Base-by-base conservation (phyloP, 2,797 vertebrate genomes). In the Hypotaenidia okinawae region DNA sequence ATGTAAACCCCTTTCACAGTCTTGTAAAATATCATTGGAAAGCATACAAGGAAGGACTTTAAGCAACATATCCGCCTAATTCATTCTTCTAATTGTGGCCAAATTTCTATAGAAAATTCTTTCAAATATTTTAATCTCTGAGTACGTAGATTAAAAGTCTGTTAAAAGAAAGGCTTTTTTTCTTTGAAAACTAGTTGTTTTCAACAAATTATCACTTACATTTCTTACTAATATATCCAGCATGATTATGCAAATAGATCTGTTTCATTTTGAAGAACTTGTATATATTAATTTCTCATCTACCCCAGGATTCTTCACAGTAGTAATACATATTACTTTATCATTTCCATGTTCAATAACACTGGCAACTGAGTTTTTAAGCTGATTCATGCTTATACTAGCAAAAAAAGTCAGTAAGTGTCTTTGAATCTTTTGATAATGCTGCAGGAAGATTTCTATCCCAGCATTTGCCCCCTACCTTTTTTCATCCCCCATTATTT, bases 341-440 rank as follows among this genome's bases (percentile, higher is more conserved):
- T 75, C 72, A 77, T 82, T 84, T 97, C 67, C 5, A 41, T 64
- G 58, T 92, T 93, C 61, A 54, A 59, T 96, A 95, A 67, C 76
- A 74, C 30, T 93, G 80, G 52, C 89, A 96, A 93, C 92, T 93
- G 78, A 97, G 33, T 66, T 96, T 80, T 96, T 97, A 94, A 90
- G 84, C 55, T 92, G 90, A 90, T 97, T 97, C 10, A 32, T 91
- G 83, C 70, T 96, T 96, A 95, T 69, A 32, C 21, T 67, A 96
- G 88, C 43, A 49, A 49, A 49, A 47, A 49, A 23, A 47, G n/a
- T 69, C 83, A 63, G 55, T 82, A 94, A 96, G 54, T 61, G 30
- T 15, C 75, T 94, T 93, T 96, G 95, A 96, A 96, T 97, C 72
- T 95, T 97, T 87, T 84, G 57, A 79, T 94, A 97, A 90, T 80